Evolutionary conservation across 2,113 vertebrate genomes (phyloP).

Genomic region (Bos taurus): DNA sequence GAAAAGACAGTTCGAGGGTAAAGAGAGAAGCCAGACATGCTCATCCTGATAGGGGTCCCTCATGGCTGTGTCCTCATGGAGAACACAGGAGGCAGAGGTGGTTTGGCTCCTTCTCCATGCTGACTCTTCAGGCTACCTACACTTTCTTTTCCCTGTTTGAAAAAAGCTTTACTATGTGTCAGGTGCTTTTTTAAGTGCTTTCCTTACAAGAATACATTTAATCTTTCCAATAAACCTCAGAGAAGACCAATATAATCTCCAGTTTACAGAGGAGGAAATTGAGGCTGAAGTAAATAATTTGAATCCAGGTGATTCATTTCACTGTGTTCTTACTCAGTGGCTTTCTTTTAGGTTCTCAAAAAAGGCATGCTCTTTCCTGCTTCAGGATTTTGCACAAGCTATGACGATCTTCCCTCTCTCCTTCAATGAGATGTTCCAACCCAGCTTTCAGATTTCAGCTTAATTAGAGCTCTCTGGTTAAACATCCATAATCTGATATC

Average conservation of each 20-base stretch:
- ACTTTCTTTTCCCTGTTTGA: not conserved
- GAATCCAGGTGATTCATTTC: not conserved
- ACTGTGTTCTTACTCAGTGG: not conserved
- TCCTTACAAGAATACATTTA: not conserved
- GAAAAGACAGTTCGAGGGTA: not conserved
- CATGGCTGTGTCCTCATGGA: not conserved
- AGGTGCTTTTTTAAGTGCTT: not conserved
- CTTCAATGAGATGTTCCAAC: not conserved
- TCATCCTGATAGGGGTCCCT: not conserved
- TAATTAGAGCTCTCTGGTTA: not conserved
- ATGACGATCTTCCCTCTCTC: not conserved
- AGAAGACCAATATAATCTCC: not conserved
- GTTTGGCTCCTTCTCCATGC: not conserved
- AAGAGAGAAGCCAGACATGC: not conserved
- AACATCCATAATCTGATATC: not conserved
- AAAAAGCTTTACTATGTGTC: not conserved
- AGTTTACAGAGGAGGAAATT: not conserved
- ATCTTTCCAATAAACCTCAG: not conserved
- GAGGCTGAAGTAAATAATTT: not conserved
- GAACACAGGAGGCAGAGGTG: not conserved
- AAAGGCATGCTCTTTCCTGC: not conserved
- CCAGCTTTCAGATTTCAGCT: not conserved
- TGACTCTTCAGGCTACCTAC: not conserved
- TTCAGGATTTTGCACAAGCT: not conserved
- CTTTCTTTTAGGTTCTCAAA: not conserved